Conservation (phyloP, 2,797 vertebrate species). For the Hipposideros larvatus region DNA sequence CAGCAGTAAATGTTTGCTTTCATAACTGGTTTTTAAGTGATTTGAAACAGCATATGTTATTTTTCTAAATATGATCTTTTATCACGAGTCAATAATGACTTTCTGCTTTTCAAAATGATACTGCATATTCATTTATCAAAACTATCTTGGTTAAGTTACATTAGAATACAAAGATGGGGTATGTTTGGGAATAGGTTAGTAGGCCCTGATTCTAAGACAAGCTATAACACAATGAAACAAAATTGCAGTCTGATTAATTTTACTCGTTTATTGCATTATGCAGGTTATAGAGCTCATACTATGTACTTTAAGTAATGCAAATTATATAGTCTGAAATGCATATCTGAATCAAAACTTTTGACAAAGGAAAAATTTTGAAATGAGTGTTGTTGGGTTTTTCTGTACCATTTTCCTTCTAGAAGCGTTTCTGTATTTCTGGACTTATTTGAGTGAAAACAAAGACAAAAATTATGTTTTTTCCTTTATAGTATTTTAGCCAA, state of each 20-base stretch:
- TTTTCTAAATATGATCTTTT: constrained; percentile 43
- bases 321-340: neutral
- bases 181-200: neutral
- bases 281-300: neutral
- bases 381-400: neutral
- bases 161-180: neutral
- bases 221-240: neutral
- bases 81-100: neutral
- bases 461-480: neutral
- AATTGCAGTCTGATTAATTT: neutral
- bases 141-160: neutral
- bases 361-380: neutral
- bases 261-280: neutral
- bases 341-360: neutral
- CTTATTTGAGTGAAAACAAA: neutral
- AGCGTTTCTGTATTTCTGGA: neutral
- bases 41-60: neutral
- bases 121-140: neutral
- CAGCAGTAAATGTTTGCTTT: constrained; percentile 13
- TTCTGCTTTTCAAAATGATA: constrained; percentile 33
- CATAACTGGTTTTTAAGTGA: constrained; percentile 18
- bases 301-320: neutral
- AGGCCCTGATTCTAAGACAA: neutral
- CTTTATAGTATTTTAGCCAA: neutral
- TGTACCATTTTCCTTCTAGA: neutral